Evolutionary conservation across 2,113 vertebrate species (phyloP).

Genomic region (Mesoclemmys tuberculata): DNA sequence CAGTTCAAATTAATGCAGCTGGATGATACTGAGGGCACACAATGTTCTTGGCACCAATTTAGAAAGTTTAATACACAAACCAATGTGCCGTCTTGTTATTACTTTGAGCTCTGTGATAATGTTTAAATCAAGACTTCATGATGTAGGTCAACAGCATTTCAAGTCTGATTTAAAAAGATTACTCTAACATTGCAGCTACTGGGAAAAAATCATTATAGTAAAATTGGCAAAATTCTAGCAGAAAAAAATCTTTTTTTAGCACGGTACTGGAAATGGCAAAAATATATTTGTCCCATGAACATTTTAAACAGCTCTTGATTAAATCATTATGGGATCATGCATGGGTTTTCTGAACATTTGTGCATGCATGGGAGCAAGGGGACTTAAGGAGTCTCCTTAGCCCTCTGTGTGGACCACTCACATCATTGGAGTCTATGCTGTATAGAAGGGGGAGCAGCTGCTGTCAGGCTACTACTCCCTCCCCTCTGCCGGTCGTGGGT

Average conservation of each 20-base stretch:
- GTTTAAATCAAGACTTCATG: not conserved
- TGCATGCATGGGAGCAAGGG: not conserved
- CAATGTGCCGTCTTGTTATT: not conserved
- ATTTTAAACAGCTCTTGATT: not conserved
- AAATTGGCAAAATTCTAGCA: not conserved
- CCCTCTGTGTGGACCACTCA: not conserved
- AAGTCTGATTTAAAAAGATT: not conserved
- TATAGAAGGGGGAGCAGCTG: not conserved
- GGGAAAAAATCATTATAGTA: not conserved
- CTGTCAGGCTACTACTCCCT: not conserved
- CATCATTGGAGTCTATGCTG: not conserved
- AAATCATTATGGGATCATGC: not conserved
- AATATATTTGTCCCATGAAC: not conserved
- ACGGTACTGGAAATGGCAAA: not conserved
- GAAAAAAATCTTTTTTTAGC: not conserved
- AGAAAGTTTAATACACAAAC: not conserved
- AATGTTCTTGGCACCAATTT: not conserved
- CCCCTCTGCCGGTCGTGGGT: not conserved
- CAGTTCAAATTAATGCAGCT: constrained; percentile 17
- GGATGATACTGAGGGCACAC: not conserved
- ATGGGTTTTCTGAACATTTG: not conserved
- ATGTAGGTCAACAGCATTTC: not conserved
- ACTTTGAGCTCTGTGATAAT: not conserved
- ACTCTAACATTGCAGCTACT: not conserved
- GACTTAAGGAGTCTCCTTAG: not conserved